These are phyloP conservation scores for Pteropus alecto DNA, from an alignment of 2,113 vertebrate genomes.

Conservation along the genomic window DNA sequence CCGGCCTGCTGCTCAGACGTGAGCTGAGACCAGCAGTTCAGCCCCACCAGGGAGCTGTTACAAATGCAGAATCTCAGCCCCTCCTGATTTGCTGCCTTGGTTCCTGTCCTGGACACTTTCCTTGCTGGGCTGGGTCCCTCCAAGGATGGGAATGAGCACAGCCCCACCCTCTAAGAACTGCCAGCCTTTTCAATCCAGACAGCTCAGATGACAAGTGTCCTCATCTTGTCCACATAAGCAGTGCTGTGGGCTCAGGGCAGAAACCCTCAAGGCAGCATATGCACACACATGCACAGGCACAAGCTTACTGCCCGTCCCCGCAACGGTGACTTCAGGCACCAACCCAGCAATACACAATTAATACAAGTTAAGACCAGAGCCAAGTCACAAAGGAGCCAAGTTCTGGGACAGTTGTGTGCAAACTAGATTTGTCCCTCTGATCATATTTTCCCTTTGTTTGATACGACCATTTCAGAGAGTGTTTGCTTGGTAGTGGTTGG, in stretches of 20 bases:
- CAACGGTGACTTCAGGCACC: neutral
- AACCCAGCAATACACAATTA: neutral
- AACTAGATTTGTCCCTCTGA: neutral
- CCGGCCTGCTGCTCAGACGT: neutral
- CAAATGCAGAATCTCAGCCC: no score
- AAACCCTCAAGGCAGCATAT: neutral
- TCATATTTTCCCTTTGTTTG: neutral
- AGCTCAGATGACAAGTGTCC: neutral
- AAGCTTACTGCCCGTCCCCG: neutral
- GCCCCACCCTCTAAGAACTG: neutral
- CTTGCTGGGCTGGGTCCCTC: neutral
- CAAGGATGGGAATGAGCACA: neutral
- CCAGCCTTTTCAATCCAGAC: neutral
- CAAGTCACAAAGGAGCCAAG: neutral
- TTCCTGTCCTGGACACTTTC: neutral
- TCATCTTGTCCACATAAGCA: neutral
- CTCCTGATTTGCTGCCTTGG: neutral
- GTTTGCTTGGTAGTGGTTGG: neutral
- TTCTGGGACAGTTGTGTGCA: neutral
- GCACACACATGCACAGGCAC: rapidly evolving
- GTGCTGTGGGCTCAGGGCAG: neutral
- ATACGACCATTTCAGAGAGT: neutral
- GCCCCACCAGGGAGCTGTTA: neutral
- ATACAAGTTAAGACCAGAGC: neutral
- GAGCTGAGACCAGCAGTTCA: neutral